Conservation (phyloP, 2,113 vertebrate species). For the Panthera uncia region DNA sequence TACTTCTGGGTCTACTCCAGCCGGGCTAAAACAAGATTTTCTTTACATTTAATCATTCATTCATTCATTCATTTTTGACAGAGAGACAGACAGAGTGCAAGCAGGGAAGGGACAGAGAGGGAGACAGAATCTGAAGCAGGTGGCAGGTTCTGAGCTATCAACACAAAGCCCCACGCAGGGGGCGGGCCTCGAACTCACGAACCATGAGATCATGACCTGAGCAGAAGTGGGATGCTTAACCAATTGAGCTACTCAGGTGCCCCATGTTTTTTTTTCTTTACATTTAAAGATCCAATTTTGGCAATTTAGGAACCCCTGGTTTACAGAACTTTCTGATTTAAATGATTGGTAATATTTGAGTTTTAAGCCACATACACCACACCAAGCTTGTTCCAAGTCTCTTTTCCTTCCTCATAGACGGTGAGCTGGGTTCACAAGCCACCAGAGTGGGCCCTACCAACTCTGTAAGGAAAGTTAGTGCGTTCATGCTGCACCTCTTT, state of each 20-base stretch:
- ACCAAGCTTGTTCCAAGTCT: not conserved
- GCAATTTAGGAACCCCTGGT: not conserved
- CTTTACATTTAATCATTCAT: not conserved
- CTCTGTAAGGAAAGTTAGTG: not conserved
- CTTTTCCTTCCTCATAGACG: not conserved
- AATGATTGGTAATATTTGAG: not conserved
- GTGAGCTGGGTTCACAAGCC: not conserved
- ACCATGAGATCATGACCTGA: too few relatives aligned
- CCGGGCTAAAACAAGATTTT: not conserved
- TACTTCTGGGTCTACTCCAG: not conserved
- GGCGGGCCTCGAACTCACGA: too few relatives aligned
- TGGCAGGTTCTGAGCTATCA: too few relatives aligned
- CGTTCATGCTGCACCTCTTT: too few relatives aligned
- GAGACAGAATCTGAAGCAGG: too few relatives aligned
- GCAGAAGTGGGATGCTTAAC: too few relatives aligned
- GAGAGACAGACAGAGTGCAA: too few relatives aligned
- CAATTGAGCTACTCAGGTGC: too few relatives aligned
- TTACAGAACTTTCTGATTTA: not conserved
- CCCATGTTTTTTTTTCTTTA: not conserved
- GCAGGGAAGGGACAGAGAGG: too few relatives aligned
- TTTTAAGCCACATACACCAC: not conserved
- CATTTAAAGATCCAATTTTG: not conserved
- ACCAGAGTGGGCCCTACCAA: not conserved
- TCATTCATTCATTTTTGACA: too few relatives aligned
- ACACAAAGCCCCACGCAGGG: too few relatives aligned